phyloP scores from a whole-genome alignment of 2,888 invertebrate species.

The Meliscaeva auricollis region DNA sequence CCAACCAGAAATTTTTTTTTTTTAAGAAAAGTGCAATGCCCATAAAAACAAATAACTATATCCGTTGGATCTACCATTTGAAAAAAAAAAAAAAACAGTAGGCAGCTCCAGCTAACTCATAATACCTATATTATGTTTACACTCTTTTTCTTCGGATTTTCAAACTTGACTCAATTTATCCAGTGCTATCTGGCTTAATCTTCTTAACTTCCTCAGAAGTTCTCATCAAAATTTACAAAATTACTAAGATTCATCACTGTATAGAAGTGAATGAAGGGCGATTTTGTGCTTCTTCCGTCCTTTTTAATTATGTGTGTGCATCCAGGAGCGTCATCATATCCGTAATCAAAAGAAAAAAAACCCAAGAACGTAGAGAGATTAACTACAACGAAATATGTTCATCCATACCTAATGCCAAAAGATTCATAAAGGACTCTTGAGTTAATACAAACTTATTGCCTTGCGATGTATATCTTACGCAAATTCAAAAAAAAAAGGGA shows the following conservation, averaged over 20 bases:
- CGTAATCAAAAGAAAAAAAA: slow-evolving; percentile 33
- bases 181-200: slow-evolving; percentile 38
- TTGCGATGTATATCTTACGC: slow-evolving; percentile 38
- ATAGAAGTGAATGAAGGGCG: slow-evolving; percentile 40
- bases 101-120: not conserved
- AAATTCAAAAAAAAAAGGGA: slow-evolving; percentile 9
- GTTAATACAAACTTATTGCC: slow-evolving; percentile 70
- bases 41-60: too few relatives aligned
- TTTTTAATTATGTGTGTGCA: slow-evolving; percentile 64
- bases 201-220: slow-evolving; percentile 67
- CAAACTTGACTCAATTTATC: slow-evolving; percentile 44
- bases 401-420: too few relatives aligned
- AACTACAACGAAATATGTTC: slow-evolving; percentile 52
- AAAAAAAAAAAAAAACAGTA: not conserved
- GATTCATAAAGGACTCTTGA: slow-evolving; percentile 37
- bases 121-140: slow-evolving; percentile 1
- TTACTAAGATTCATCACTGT: slow-evolving; percentile 29
- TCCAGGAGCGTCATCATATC: slow-evolving; percentile 61
- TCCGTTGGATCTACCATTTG: too few relatives aligned
- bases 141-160: slow-evolving; percentile 8
- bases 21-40: too few relatives aligned
- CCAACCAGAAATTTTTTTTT: too few relatives aligned
- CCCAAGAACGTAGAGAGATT: slow-evolving; percentile 63
- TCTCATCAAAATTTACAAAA: slow-evolving; percentile 59
- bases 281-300: slow-evolving; percentile 67